Percentiles rank a stretch among this genome's conserved stretches.
Conservation (phyloP, 2,113 vertebrate species). For the Hypocryptadius cinnamomeus region DNA sequence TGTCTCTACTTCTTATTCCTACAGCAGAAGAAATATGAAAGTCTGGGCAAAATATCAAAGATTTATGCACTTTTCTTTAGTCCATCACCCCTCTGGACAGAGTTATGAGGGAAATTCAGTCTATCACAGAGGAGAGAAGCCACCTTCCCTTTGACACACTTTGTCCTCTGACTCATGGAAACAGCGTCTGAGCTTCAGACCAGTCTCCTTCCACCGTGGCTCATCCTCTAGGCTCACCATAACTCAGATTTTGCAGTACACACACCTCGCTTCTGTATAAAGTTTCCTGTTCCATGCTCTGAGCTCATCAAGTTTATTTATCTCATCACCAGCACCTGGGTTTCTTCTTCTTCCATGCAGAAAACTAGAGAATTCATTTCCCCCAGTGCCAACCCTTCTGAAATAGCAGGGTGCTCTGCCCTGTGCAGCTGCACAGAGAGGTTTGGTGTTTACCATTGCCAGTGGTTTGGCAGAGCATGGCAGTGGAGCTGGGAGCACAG, state of each 20-base stretch:
- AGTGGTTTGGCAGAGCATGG: not conserved
- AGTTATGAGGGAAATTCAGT: not conserved
- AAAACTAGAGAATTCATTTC: not conserved
- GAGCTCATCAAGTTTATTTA: not conserved
- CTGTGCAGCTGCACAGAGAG: not conserved
- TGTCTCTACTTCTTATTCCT: not conserved
- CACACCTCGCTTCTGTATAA: not conserved
- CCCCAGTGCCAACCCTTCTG: not conserved
- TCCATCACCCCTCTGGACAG: not conserved
- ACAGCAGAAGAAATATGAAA: not conserved
- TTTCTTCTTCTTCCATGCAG: not conserved
- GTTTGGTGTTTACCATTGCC: not conserved
- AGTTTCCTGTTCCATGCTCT: not conserved
- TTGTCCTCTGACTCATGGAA: not conserved
- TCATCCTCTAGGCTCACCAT: not conserved
- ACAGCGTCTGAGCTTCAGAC: not conserved
- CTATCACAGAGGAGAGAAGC: not conserved
- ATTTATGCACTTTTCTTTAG: not conserved
- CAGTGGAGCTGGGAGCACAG: not conserved
- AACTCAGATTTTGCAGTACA: not conserved
- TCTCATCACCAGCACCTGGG: not conserved
- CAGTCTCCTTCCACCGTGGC: not conserved
- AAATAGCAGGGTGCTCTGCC: not conserved
- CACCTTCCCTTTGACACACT: not conserved
- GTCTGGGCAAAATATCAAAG: not conserved